Evolutionary conservation across 2,113 vertebrate species (phyloP).

Genomic region (Megaceryle maxima): DNA sequence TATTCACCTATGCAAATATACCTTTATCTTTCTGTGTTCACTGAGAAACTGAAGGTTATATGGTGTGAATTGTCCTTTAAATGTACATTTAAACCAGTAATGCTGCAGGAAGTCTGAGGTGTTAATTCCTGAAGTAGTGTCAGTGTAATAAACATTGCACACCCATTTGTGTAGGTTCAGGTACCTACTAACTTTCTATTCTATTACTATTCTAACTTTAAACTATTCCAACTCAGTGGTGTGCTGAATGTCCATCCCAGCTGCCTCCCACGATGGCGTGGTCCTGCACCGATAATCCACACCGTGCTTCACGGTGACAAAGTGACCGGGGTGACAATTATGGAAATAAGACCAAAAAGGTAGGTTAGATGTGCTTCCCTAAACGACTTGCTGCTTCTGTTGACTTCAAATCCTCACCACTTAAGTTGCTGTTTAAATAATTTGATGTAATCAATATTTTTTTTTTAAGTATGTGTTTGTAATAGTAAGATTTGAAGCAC

Average conservation of each 20-base stretch:
- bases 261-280: slow-evolving; percentile 92
- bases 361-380: slow-evolving; percentile 30
- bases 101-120: background rate
- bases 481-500: background rate
- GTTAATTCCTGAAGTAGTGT: background rate
- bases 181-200: background rate
- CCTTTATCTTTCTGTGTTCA: background rate
- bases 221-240: slow-evolving; percentile 77
- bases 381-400: background rate
- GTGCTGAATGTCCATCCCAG: slow-evolving; percentile 94
- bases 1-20: no score
- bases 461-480: background rate
- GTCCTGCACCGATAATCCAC: slow-evolving; percentile 91
- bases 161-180: rapidly evolving
- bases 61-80: background rate
- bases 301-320: slow-evolving; percentile 87
- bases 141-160: background rate
- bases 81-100: background rate
- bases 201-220: background rate
- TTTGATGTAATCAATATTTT: rapidly evolving
- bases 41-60: background rate
- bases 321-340: slow-evolving; percentile 90
- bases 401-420: background rate
- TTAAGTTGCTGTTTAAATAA: background rate
- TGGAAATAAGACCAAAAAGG: slow-evolving; percentile 92